These are phyloP conservation scores for Sphaerophoria rueppellii DNA, from an alignment of 2,888 invertebrate species.

Conservation along the genomic window DNA sequence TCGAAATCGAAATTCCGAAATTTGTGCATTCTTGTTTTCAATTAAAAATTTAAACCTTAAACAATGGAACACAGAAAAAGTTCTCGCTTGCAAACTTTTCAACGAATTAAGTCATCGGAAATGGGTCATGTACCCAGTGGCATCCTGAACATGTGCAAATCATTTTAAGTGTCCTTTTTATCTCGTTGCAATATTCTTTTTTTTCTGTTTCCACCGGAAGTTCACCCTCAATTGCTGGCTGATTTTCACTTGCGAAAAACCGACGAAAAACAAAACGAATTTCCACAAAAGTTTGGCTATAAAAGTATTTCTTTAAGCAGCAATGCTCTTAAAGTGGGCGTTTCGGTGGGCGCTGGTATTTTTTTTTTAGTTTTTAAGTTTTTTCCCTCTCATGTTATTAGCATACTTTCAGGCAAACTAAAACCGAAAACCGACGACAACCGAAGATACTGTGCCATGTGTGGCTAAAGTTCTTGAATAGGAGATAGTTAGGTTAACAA, in stretches of 20 bases:
- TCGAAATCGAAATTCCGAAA: conserved; percentile 46
- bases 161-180: conserved; percentile 66
- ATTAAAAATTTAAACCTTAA: conserved; percentile 50
- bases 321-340: not conserved
- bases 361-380: not conserved
- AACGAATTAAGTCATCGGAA: conserved; percentile 59
- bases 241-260: conserved; percentile 35
- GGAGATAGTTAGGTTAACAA: conserved; percentile 61
- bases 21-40: conserved; percentile 48
- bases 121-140: conserved; percentile 53
- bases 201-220: conserved; percentile 47
- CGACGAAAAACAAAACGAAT: conserved; percentile 30
- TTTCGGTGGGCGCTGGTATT: not conserved
- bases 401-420: conserved; percentile 43
- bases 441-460: conserved; percentile 40
- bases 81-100: conserved; percentile 28
- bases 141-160: conserved; percentile 71
- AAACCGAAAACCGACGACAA: not conserved
- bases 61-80: conserved; percentile 29
- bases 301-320: conserved; percentile 35
- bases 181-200: conserved; percentile 57
- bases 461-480: conserved; percentile 58
- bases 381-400: conserved; percentile 44
- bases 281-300: conserved; percentile 45
- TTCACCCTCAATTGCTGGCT: conserved; percentile 63